Evolutionary conservation across 2,113 vertebrate species (phyloP).

Genomic region (Suncus etruscus): DNA sequence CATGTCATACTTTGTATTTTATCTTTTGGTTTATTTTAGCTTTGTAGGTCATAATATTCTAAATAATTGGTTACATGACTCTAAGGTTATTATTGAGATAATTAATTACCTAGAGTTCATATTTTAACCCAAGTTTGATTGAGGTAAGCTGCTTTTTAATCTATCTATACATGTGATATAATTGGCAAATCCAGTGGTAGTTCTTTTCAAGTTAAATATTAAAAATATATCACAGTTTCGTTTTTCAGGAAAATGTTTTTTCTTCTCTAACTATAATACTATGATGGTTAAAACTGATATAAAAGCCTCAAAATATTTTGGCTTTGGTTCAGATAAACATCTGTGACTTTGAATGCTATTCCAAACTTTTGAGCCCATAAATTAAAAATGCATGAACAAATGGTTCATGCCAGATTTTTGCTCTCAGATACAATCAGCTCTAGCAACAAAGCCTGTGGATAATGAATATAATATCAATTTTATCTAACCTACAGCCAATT

Average conservation of each 20-base stretch:
- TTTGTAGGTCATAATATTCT: not conserved
- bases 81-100: not conserved
- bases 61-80: not conserved
- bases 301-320: slow-evolving; percentile 77
- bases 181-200: slow-evolving; percentile 55
- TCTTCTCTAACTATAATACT: slow-evolving; percentile 54
- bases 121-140: slow-evolving; percentile 51
- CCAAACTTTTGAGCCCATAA: slow-evolving; percentile 77
- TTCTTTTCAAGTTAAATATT: slow-evolving; percentile 60
- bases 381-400: slow-evolving; percentile 82
- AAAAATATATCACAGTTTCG: slow-evolving; percentile 49
- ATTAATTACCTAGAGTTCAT: slow-evolving; percentile 25
- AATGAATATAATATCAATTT: slow-evolving; percentile 72
- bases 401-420: slow-evolving; percentile 70
- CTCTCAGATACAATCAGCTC: slow-evolving; percentile 75
- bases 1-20: no score
- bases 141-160: not conserved
- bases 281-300: slow-evolving; percentile 76
- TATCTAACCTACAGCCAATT: slow-evolving; percentile 61
- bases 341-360: slow-evolving; percentile 81
- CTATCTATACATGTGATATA: slow-evolving; percentile 4
- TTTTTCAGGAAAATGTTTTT: not conserved
- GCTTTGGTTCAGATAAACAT: slow-evolving; percentile 79
- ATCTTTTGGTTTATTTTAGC: not conserved
- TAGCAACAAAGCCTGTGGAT: slow-evolving; percentile 61